Evolutionary conservation across 1,140 invertebrate species (phyloP), one percentile per base, ranked within the genome.

Genomic region (Lineus longissimus): DNA sequence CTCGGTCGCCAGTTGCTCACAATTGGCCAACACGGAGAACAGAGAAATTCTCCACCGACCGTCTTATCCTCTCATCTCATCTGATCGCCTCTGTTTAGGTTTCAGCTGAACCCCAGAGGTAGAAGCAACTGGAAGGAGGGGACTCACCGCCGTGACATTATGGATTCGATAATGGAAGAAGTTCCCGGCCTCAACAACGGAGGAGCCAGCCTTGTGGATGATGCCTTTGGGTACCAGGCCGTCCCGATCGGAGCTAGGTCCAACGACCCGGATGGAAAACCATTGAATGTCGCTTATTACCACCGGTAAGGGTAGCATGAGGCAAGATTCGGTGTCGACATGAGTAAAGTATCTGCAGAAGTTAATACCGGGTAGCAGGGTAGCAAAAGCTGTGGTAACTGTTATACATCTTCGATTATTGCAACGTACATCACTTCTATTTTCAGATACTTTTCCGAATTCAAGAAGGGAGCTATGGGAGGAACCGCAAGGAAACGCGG

Each of bases 401-500:
- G n/a, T n/a, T n/a, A n/a, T n/a, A n/a, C n/a, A n/a, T n/a, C n/a
- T n/a, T n/a, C n/a, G n/a, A n/a, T n/a, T n/a, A n/a, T n/a, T 36
- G 33, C 33, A 36, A 36, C 15, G 33, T 36, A 36, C 15, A 36
- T 7, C 15, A 36, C 33, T 4, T 7, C 4, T 15, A 36, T 36
- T 36, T 36, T 36, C 33, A 54, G 59, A 2, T 25, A 19, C 19
- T 65, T 41, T 41, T 25, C 33, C 13, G 59, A 31, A 17, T 36
- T 33, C 22, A 43, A 40, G 13, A 56, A 58, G 19, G 62, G 64
- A n/a, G 64, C 62, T 36, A 66, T 65, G 64, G 51, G 55, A 17
- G 6, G n/a, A 2, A 29, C 22, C 7, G n/a, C 27, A 19, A 25
- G 56, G 25, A 36, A 31, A 15, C 51, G 57, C n/a, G 61, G 64